phyloP scores from a whole-genome alignment of 2,888 invertebrate species.

The Eilema caniola region DNA sequence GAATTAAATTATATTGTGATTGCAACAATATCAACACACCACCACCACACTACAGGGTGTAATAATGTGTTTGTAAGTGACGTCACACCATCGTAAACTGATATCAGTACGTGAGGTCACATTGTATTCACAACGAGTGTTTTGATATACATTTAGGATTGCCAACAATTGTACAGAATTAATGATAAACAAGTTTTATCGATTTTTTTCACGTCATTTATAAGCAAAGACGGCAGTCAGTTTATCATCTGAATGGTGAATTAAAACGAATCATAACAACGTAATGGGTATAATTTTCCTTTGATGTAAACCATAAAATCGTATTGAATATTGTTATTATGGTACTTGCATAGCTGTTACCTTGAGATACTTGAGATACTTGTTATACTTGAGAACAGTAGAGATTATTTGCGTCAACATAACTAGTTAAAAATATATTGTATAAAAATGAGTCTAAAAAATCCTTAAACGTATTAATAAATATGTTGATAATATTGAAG shows the following conservation, averaged over 20 bases:
- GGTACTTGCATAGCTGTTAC: too few relatives aligned
- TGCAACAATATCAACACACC: neutral
- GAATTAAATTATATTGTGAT: neutral
- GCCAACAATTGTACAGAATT: conserved; percentile 7
- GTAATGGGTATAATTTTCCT: neutral
- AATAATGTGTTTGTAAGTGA: conserved; percentile 18
- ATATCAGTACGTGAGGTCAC: conserved; percentile 38
- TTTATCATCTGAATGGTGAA: neutral
- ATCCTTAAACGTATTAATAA: too few relatives aligned
- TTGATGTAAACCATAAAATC: neutral
- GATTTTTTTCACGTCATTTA: conserved; percentile 3
- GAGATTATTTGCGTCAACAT: too few relatives aligned
- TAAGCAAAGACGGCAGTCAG: neutral
- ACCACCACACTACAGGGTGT: conserved; percentile 18
- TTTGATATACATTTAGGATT: conserved; percentile 40
- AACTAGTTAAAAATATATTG: too few relatives aligned
- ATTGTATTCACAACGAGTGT: conserved; percentile 42
- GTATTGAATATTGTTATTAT: neutral
- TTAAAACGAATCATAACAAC: neutral
- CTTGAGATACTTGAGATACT: too few relatives aligned
- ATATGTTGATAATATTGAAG: too few relatives aligned
- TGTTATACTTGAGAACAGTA: too few relatives aligned
- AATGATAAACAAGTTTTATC: neutral
- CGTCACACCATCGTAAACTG: conserved; percentile 36
- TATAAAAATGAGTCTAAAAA: too few relatives aligned